Base-by-base conservation (phyloP, 1,140 invertebrate genomes). In the Laodelphax striatellus region DNA sequence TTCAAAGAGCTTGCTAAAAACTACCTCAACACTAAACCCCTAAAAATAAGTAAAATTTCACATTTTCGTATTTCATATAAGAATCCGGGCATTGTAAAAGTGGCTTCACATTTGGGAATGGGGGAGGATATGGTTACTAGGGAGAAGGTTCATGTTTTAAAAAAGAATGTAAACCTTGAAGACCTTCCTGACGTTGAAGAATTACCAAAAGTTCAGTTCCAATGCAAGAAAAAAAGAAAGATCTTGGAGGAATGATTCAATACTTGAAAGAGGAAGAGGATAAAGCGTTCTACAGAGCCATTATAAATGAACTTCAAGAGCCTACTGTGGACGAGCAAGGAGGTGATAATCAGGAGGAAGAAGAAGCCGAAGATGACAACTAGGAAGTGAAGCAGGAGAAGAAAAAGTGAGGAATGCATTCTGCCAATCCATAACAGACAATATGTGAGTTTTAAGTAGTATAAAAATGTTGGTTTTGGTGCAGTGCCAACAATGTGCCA, bases 1-100 rank as follows among this genome's bases (percentile, higher is more conserved):
- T 58, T 58, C 56, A 58, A 58, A 58, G 56, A 58, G 56, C 56
- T 58, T 58, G 56, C 56, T 58, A 58, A 58, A 24, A 58, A 58
- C 13, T 58, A 58, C 42, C 56, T 58, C 42, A 58, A 58, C 56
- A 58, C 42, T 21, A 58, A 58, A 58, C 46, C 46, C 56, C 56
- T 58, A 13, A 28, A 21, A 58, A 58, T 58, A n/a, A 58, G 38
- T 46, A 21, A 58, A 58, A 58, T 58, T 58, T 58, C 41, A 43
- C 56, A 58, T 58, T 58, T 58, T 58, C 24, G 56, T 46, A 21
- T 58, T 58, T 58, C 42, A 46, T 44, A 58, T 28, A 58, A 58
- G 42, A 46, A 44, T 46, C 56, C 56, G 22, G 38, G 56, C 22
- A 46, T 21, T 43, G 56, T 58, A 58, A 58, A 46, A 58, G 56